These are phyloP conservation scores for Saccostrea cuccullata DNA, from an alignment of 1,140 invertebrate genomes.

Conservation along the genomic window DNA sequence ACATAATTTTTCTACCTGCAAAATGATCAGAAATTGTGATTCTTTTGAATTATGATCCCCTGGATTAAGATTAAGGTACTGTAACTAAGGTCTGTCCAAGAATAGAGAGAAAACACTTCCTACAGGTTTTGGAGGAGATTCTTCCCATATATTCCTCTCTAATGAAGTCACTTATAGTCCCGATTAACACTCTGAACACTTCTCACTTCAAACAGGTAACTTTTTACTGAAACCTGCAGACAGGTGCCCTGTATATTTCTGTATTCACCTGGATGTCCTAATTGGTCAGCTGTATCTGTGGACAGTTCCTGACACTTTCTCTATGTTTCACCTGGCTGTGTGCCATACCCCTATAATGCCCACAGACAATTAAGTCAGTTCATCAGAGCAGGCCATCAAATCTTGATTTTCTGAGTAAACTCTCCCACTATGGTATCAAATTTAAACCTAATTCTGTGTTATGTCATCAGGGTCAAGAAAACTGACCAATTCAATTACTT, in stretches of 20 bases:
- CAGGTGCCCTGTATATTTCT: background rate
- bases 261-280: background rate
- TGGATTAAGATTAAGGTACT: no score
- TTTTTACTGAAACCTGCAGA: background rate
- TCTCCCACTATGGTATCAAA: constrained; percentile 30
- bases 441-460: constrained; percentile 22
- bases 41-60: no score
- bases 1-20: no score
- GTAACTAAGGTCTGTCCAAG: background rate
- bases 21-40: no score
- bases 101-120: background rate
- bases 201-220: background rate
- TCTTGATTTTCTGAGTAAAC: constrained; percentile 1
- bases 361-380: constrained; percentile 35
- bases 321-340: constrained; percentile 1
- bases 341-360: constrained; percentile 17
- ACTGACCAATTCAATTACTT: constrained; percentile 9
- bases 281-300: constrained; percentile 4
- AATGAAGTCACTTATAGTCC: background rate
- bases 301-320: background rate
- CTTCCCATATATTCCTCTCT: background rate
- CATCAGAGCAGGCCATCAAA: constrained; percentile 17
- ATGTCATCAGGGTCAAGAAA: constrained; percentile 5
- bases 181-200: background rate
- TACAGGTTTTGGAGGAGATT: constrained; percentile 2